Evolutionary conservation across 2,113 vertebrate species (phyloP).

Genomic region (Neopipo cinnamomea): DNA sequence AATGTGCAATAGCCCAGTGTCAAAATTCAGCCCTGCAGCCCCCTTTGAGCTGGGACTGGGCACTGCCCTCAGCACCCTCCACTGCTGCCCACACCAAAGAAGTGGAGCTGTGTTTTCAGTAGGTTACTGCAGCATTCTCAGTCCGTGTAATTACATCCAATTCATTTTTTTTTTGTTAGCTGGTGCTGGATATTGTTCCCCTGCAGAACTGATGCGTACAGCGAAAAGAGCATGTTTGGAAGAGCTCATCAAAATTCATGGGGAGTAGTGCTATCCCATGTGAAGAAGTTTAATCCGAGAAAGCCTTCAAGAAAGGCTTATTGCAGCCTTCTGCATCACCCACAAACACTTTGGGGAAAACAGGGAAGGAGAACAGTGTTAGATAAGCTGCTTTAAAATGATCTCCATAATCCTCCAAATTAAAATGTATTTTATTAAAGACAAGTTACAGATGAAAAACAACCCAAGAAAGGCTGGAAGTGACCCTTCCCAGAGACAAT

Average conservation of each 20-base stretch:
- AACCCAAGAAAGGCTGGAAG: background rate
- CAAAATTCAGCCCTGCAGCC: background rate
- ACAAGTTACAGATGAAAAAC: background rate
- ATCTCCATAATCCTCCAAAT: constrained; percentile 28
- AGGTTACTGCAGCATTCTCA: background rate
- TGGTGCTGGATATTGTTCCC: background rate
- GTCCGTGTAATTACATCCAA: background rate
- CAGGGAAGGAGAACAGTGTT: background rate
- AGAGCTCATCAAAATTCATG: background rate
- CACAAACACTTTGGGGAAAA: background rate
- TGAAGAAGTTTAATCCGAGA: background rate
- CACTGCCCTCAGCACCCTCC: background rate
- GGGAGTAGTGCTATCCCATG: background rate
- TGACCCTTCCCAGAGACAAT: background rate
- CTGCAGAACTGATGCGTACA: rapidly evolving
- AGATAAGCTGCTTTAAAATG: constrained; percentile 30
- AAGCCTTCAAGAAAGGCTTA: background rate
- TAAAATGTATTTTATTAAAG: background rate
- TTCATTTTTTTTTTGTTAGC: background rate
- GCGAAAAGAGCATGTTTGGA: background rate
- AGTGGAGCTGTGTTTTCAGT: background rate
- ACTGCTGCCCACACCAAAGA: background rate
- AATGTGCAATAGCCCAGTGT: background rate
- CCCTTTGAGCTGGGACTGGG: rapidly evolving
- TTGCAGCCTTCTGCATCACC: constrained; percentile 3